phyloP scores from a whole-genome alignment of 2,888 invertebrate genomes.

The Eristalis tenax region DNA sequence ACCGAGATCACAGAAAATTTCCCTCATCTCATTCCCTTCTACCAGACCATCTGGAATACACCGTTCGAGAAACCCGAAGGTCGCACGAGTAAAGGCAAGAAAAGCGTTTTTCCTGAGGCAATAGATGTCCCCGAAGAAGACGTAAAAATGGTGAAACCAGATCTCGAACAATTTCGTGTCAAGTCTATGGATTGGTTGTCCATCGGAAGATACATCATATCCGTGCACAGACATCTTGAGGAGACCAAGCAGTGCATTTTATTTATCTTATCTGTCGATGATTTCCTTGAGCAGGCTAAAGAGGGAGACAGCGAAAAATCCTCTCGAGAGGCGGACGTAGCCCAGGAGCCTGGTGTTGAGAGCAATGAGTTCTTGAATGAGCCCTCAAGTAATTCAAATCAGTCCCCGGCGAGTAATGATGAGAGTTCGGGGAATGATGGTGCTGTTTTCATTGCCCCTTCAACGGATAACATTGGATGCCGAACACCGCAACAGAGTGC shows the following conservation, averaged over 20 bases:
- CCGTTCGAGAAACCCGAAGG: slow-evolving; percentile 60
- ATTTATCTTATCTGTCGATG: slow-evolving; percentile 81
- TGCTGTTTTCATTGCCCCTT: slow-evolving; percentile 70
- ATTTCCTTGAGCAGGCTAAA: slow-evolving; percentile 77
- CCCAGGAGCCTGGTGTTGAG: slow-evolving; percentile 73
- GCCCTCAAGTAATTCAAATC: slow-evolving; percentile 58
- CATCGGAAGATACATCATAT: slow-evolving; percentile 85
- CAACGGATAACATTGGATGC: slow-evolving; percentile 71
- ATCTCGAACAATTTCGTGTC: slow-evolving; percentile 73
- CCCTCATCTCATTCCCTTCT: slow-evolving; percentile 74
- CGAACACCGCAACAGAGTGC: slow-evolving; percentile 70
- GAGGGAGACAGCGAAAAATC: slow-evolving; percentile 74
- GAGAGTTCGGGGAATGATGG: slow-evolving; percentile 56
- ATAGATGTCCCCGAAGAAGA: slow-evolving; percentile 56
- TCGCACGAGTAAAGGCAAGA: slow-evolving; percentile 48
- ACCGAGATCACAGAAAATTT: slow-evolving; percentile 75
- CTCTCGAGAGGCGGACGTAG: slow-evolving; percentile 46
- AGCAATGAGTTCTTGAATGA: slow-evolving; percentile 73
- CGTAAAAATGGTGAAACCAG: slow-evolving; percentile 62
- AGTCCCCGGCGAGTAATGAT: slow-evolving; percentile 56
- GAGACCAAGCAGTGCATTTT: slow-evolving; percentile 79
- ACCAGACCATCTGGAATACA: slow-evolving; percentile 74
- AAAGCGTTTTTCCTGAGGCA: slow-evolving; percentile 73
- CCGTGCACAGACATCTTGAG: slow-evolving; percentile 85
- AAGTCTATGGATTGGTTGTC: slow-evolving; percentile 85